These are phyloP conservation scores for Dromius quadrimaculatus DNA, from an alignment of 2,888 invertebrate species.

Conservation along the genomic window DNA sequence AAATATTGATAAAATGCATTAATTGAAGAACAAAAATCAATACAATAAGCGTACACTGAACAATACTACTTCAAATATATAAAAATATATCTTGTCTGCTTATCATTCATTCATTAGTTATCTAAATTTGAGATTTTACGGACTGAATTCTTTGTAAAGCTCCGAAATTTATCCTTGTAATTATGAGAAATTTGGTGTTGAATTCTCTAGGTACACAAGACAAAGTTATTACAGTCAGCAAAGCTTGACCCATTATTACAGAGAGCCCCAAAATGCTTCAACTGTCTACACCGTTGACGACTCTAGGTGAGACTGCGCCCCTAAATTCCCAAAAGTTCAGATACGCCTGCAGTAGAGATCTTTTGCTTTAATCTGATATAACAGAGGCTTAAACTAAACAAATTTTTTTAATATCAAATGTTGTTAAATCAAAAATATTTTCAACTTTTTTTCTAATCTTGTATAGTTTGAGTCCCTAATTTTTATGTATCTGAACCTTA, in stretches of 20 bases:
- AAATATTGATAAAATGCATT: too few relatives aligned
- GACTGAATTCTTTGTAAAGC: conserved; percentile 49
- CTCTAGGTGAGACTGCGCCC: conserved; percentile 64
- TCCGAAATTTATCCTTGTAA: conserved; percentile 13
- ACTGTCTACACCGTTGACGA: conserved; percentile 65
- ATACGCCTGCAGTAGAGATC: background rate
- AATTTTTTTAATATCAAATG: background rate
- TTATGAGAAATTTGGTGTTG: conserved; percentile 30
- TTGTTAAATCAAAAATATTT: too few relatives aligned
- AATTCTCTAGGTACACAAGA: conserved; percentile 65
- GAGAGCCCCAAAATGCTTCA: conserved; percentile 63
- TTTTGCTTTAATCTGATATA: background rate
- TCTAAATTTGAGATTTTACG: conserved; percentile 2
- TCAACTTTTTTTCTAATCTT: too few relatives aligned
- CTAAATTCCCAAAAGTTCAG: conserved; percentile 7
- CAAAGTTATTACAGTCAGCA: conserved; percentile 67
- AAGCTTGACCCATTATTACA: conserved; percentile 64
- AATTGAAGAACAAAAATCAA: conserved; percentile 4
- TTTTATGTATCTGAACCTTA: too few relatives aligned
- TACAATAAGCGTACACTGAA: background rate
- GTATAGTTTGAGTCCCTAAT: too few relatives aligned
- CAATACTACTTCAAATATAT: background rate
- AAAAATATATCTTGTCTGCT: conserved; percentile 23
- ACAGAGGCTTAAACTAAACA: background rate
- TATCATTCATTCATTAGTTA: conserved; percentile 24